These are phyloP conservation scores for Ammospiza caudacuta DNA, from an alignment of 2,113 vertebrate species.

Conservation along the genomic window DNA sequence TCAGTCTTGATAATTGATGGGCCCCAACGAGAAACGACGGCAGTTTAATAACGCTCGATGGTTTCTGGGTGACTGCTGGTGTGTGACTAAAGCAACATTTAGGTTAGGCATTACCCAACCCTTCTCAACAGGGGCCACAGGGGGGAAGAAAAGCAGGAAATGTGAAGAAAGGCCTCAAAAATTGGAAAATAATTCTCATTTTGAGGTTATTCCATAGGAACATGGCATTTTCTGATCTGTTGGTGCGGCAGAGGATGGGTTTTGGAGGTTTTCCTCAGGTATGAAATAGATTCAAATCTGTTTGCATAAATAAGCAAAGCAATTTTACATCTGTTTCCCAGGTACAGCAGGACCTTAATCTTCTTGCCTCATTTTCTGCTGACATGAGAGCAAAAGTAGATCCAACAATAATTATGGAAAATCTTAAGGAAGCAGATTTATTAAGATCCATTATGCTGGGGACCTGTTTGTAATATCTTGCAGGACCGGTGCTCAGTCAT, in stretches of 20 bases:
- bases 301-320: neutral
- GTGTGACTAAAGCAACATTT: conserved; percentile 69
- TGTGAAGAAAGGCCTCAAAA: neutral
- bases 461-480: conserved; percentile 1
- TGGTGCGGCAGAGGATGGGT: neutral
- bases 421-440: conserved; percentile 48
- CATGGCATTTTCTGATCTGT: neutral
- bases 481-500: neutral
- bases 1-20: conserved; percentile 53
- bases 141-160: conserved; percentile 29
- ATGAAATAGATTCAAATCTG: neutral
- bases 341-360: conserved; percentile 30
- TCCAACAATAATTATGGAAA: conserved; percentile 59
- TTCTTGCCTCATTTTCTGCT: conserved; percentile 53
- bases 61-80: conserved; percentile 63
- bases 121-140: neutral
- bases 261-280: neutral
- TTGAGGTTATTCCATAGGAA: neutral
- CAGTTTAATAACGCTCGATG: conserved; percentile 61
- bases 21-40: conserved; percentile 45
- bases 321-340: conserved; percentile 3
- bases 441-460: conserved; percentile 28
- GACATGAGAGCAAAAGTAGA: conserved; percentile 19
- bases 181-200: neutral
- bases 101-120: conserved; percentile 15